Evolutionary conservation across 2,797 vertebrate genomes (phyloP), one percentile per base, ranked within the genome.

Genomic region (Sphenopsis melanotis): DNA sequence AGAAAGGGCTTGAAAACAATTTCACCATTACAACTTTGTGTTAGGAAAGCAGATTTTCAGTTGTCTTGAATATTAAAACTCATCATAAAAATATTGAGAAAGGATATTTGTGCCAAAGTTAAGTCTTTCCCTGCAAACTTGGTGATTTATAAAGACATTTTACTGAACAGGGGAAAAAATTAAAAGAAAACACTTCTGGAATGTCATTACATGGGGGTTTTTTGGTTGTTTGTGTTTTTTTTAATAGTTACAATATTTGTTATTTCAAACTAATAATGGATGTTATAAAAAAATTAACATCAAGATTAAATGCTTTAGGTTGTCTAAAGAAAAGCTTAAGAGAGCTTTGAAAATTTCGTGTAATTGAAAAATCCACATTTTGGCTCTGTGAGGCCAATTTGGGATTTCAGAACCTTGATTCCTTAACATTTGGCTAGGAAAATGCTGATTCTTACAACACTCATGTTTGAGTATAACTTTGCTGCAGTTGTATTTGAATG

Each of bases 401-500:
- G 24, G 2, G 2, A 47, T 81, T 87, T 63, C 47, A 37, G 47
- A 84, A 59, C 11, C 34, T 49, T 59, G 42, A 78, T 68, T 71
- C 29, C 26, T 63, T 36, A 22, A 30, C 4, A 21, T 81, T 83
- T 86, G 15, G 41, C 39, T 59, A 27, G 29, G 82, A 91, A 94
- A 90, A 78, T 2, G 15, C 61, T 30, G 55, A 65, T 90, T 82
- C 59, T 91, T 55, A 52, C 23, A 47, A 46, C 29, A 41, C 39
- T 85, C 42, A 12, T 19, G 39, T 37, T 79, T 6, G 2, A 90
- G 74, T 39, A 66, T 56, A 82, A 60, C 66, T 91, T 90, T 52
- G 84, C 44, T 68, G 29, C 24, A 47, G 83, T 61, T 86, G 56
- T 63, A n/a, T 83, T 89, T 85, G 71, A 87, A 83, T 87, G 46